Evolutionary conservation across 2,797 vertebrate species (phyloP).

Genomic region (Enteromius afrohamiltoni): DNA sequence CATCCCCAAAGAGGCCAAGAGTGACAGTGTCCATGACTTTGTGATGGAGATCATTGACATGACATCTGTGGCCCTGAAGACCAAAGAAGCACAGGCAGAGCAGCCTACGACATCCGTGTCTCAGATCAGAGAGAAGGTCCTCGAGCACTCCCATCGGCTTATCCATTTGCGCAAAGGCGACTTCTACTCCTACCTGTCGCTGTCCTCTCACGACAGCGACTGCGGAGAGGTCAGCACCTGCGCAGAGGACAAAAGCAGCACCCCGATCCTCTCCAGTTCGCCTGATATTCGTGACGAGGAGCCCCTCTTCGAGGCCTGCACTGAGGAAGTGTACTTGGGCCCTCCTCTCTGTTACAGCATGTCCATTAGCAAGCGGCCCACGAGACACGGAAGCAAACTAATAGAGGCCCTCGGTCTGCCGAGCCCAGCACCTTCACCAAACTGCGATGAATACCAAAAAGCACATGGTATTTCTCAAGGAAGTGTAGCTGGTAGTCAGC

Average conservation of each 20-base stretch:
- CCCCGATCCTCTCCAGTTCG: constrained; percentile 68
- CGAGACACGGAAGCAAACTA: constrained; percentile 51
- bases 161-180: constrained; percentile 92
- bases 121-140: constrained; percentile 93
- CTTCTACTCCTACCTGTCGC: constrained; percentile 97
- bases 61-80: constrained; percentile 89
- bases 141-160: constrained; percentile 91
- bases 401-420: constrained; percentile 63
- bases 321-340: constrained; percentile 84
- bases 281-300: constrained; percentile 85
- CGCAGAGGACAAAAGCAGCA: constrained; percentile 83
- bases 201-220: constrained; percentile 98
- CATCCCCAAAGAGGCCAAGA: constrained; percentile 66
- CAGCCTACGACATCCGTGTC: constrained; percentile 72
- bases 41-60: constrained; percentile 96
- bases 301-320: constrained; percentile 88
- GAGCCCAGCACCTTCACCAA: constrained; percentile 52
- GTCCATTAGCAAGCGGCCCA: constrained; percentile 66
- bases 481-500: constrained; percentile 69
- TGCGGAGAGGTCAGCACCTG: constrained; percentile 92
- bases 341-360: constrained; percentile 79
- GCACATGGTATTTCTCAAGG: constrained; percentile 71
- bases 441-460: constrained; percentile 66
- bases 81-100: constrained; percentile 80
- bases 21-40: constrained; percentile 86